phyloP scores from a whole-genome alignment of 2,888 invertebrate genomes.

The Sarcophaga caerulescens region DNA sequence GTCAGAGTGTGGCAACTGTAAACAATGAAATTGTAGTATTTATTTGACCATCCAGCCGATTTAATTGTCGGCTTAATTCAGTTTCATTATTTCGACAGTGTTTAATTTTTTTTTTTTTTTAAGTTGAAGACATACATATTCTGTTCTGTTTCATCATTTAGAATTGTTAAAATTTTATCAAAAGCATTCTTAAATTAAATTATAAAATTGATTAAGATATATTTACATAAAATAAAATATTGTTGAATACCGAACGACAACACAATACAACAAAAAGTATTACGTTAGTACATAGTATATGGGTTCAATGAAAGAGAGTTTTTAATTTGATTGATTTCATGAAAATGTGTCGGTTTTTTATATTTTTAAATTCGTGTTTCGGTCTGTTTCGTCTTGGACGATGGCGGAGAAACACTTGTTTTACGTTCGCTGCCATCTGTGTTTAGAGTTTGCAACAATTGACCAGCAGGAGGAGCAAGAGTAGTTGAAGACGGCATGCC shows the following conservation, averaged over 20 bases:
- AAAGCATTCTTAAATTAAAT: no score
- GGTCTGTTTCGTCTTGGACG: conserved; percentile 65
- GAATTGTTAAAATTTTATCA: no score
- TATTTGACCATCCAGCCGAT: no score
- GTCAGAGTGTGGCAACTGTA: no score
- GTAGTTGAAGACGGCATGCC: background rate
- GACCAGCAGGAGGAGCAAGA: background rate
- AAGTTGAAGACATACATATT: no score
- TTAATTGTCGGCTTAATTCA: no score
- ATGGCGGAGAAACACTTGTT: background rate
- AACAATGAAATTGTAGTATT: no score
- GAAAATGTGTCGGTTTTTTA: background rate
- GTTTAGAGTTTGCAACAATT: background rate
- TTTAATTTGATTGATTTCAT: background rate
- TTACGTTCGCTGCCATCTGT: background rate
- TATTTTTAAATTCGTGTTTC: conserved; percentile 75
- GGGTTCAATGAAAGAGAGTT: background rate
- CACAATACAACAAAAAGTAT: background rate
- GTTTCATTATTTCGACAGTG: no score
- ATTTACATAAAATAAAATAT: no score
- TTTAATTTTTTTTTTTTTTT: no score
- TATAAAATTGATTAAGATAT: no score
- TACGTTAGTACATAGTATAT: background rate
- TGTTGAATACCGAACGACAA: background rate
- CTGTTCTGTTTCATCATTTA: no score